Conservation (phyloP, 2,888 invertebrate genomes). For the Polia nebulosa region DNA sequence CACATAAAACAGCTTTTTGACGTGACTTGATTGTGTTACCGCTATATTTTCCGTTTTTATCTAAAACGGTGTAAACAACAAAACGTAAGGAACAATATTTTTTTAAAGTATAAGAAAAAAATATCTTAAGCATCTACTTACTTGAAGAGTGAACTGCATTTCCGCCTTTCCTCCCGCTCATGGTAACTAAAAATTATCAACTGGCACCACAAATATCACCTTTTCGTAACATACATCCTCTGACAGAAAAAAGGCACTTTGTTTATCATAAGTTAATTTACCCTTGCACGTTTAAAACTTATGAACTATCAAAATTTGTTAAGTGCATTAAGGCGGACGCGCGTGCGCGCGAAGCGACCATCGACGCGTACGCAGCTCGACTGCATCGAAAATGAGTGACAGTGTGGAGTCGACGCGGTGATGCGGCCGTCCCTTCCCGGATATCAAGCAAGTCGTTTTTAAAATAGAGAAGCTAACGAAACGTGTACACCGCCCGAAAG, state of each 20-base stretch:
- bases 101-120: conserved; percentile 55
- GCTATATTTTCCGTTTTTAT: conserved; percentile 28
- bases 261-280: conserved; percentile 77
- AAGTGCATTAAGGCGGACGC: conserved; percentile 84
- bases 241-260: conserved; percentile 80
- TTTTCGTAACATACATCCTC: conserved; percentile 85
- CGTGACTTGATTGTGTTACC: conserved; percentile 64
- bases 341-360: conserved; percentile 87
- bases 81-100: conserved; percentile 32
- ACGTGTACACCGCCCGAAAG: conserved; percentile 90
- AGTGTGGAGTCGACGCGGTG: conserved; percentile 78
- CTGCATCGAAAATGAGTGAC: conserved; percentile 89
- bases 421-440: conserved; percentile 89
- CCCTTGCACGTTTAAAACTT: conserved; percentile 78
- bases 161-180: conserved; percentile 90
- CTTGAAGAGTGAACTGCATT: conserved; percentile 90
- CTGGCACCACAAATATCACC: conserved; percentile 88
- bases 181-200: conserved; percentile 85
- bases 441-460: conserved; percentile 89
- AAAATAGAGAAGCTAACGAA: conserved; percentile 90
- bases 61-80: conserved; percentile 63
- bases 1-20: conserved; percentile 74
- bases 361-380: conserved; percentile 89
- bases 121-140: conserved; percentile 81
- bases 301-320: conserved; percentile 81